phyloP scores from a whole-genome alignment of 1,140 invertebrate genomes.

The Tetragonula clypearis region DNA sequence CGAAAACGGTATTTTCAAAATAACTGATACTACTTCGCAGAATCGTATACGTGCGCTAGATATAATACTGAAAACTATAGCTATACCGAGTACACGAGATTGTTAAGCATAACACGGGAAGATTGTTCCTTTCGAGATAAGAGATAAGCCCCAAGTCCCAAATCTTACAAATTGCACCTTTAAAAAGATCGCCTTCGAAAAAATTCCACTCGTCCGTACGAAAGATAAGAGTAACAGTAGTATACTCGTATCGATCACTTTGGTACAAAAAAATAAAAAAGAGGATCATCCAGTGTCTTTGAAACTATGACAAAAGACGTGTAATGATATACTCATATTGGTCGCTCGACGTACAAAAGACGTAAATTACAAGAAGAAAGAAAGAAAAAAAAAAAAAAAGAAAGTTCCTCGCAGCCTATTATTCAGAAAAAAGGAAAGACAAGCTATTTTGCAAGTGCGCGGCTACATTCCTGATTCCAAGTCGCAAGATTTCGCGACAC shows the following conservation, averaged over 20 bases:
- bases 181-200: neutral
- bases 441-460: neutral
- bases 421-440: neutral
- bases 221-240: too few species aligned
- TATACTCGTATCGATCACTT: too few species aligned
- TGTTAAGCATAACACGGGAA: neutral
- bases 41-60: neutral
- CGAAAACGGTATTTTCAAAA: neutral
- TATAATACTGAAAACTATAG: neutral
- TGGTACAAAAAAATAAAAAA: too few species aligned
- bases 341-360: neutral
- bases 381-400: neutral
- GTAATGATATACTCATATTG: neutral
- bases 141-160: neutral
- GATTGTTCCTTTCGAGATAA: slow-evolving; percentile 7
- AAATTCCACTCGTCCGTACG: too few species aligned
- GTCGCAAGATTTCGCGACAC: neutral
- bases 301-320: neutral
- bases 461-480: neutral
- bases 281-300: neutral
- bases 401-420: neutral
- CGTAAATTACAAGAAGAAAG: neutral
- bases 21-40: neutral
- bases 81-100: too few species aligned
- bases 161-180: neutral